phyloP scores from a whole-genome alignment of 2,888 invertebrate genomes.

The Ephialtes manifestator region DNA sequence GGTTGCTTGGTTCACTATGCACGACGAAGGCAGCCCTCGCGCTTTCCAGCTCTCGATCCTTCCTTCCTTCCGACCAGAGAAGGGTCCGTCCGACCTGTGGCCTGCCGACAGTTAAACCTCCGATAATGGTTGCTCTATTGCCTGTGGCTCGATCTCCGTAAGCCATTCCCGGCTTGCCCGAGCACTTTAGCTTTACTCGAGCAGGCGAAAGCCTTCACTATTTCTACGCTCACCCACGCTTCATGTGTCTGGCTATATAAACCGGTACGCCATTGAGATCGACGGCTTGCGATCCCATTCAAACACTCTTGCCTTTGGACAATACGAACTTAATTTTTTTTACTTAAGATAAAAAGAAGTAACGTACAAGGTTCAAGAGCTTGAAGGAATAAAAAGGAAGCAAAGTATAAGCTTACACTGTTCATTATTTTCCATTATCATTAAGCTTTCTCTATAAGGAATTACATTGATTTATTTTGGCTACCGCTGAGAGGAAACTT shows the following conservation, averaged over 20 bases:
- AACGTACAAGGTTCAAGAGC: not conserved
- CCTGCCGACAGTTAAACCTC: conserved; percentile 71
- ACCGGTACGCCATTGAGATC: conserved; percentile 57
- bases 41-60: conserved; percentile 55
- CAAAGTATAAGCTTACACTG: not conserved
- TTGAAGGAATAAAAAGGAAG: not conserved
- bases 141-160: conserved; percentile 62
- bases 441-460: too few relatives aligned
- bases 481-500: too few relatives aligned
- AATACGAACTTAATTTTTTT: not conserved
- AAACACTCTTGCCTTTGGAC: not conserved
- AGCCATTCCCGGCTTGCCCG: conserved; percentile 61
- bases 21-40: conserved; percentile 16
- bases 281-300: conserved; percentile 21
- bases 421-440: not conserved
- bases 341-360: not conserved
- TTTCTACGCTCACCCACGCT: conserved; percentile 31
- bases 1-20: conserved; percentile 60
- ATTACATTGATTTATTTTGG: too few relatives aligned
- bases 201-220: conserved; percentile 41
- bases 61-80: conserved; percentile 56
- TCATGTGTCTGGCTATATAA: conserved; percentile 27
- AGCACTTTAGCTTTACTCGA: conserved; percentile 60
- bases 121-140: conserved; percentile 70
- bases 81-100: conserved; percentile 61